phyloP scores from a whole-genome alignment of 2,888 invertebrate genomes.

The Volucella inanis region DNA sequence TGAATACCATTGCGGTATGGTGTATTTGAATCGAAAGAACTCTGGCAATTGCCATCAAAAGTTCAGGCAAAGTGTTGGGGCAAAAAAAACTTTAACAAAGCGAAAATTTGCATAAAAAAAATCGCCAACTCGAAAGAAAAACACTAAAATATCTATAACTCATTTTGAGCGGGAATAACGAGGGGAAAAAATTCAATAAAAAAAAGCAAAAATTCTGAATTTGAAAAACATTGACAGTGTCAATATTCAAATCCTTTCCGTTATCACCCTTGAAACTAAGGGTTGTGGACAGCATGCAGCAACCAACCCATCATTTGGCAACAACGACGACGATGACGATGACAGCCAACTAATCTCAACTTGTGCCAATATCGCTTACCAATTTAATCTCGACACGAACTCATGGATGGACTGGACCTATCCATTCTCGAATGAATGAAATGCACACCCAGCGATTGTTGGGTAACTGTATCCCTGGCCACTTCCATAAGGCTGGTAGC shows the following conservation, averaged over 20 bases:
- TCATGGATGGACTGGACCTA: conserved; percentile 33
- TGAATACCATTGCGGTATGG: conserved; percentile 11
- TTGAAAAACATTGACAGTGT: conserved; percentile 62
- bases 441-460: conserved; percentile 42
- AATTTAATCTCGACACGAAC: conserved; percentile 74
- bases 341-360: conserved; percentile 71
- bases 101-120: conserved; percentile 58
- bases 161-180: neutral
- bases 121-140: conserved; percentile 14
- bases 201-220: conserved; percentile 19
- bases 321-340: conserved; percentile 44
- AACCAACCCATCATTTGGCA: conserved; percentile 29
- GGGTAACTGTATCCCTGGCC: conserved; percentile 46
- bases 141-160: conserved; percentile 44
- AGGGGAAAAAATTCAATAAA: neutral
- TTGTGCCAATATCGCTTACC: conserved; percentile 74
- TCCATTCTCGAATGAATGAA: conserved; percentile 40
- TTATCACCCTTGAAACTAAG: conserved; percentile 44
- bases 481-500: conserved; percentile 34
- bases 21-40: neutral
- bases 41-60: conserved; percentile 1
- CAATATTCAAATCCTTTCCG: conserved; percentile 60
- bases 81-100: conserved; percentile 53
- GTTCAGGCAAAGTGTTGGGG: neutral
- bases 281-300: conserved; percentile 20